Evolutionary conservation across 2,797 vertebrate species (phyloP), one percentile per base, ranked within the genome.

Genomic region (Crossoptilon crossoptilon): DNA sequence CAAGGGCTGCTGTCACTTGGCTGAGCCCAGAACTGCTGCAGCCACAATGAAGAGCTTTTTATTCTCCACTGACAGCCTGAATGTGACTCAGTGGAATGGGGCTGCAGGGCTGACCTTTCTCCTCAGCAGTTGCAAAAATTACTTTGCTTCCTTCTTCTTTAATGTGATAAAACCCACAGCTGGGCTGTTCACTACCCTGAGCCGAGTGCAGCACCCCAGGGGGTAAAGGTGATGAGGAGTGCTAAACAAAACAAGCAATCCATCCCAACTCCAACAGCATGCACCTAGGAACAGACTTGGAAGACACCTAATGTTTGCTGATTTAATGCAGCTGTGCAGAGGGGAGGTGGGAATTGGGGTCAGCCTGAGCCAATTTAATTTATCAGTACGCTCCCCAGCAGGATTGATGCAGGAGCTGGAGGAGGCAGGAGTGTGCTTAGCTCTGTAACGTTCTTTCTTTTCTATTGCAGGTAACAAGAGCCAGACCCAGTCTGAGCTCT

Each of bases 401-500:
- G 14, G 11, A 26, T 4, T 5, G 6, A 56, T 46, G 31, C 22
- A 46, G 43, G n/a, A 67, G n/a, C 48, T 4, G 43, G 43, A 43
- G 16, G 43, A 69, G 7, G 16, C 21, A 48, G 31, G 15, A 37
- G 11, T 6, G 2, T 18, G 22, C 3, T 33, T 27, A 13, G 14
- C 0, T 0, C 19, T 69, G 15, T 80, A 63, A 94, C 2, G 3
- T 3, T 53, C 16, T 0, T 31, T 84, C 46, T 12, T 87, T 90
- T 46, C 91, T 33, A 1, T 84, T 95, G 31, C 95, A 98, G 97
- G 97, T 31, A 91, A 97, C 93, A 94, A 95, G 93, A 98, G 92
- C 92, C 92, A 55, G 78, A 39, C 56, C 41, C 94, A 93, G 33
- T n/a, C 93, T 0, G 98, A 99, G 74, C 97, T 99, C 64, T 99